Conservation (phyloP, 2,888 invertebrate genomes). For the Dicyrtoma fusca region DNA sequence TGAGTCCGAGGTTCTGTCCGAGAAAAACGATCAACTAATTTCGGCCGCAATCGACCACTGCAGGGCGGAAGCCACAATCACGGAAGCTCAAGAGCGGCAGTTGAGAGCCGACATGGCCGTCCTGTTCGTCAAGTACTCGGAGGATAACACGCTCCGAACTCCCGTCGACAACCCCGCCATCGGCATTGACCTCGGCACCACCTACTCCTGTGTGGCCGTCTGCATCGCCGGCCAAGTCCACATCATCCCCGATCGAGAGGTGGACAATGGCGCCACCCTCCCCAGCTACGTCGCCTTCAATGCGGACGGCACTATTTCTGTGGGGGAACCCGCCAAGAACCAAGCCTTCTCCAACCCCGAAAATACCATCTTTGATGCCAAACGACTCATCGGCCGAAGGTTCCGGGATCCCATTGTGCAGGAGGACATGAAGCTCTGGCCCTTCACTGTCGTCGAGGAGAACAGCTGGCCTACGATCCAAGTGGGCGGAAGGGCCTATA, state of each 20-base stretch:
- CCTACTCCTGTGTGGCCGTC: conserved; percentile 45
- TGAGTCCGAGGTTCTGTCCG: neutral
- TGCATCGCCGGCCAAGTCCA: conserved; percentile 38
- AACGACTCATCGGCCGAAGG: conserved; percentile 89
- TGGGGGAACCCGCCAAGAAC: conserved; percentile 85
- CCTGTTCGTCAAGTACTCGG: neutral
- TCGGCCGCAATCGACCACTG: neutral
- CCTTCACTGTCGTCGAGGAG: conserved; percentile 81
- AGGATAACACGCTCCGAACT: neutral
- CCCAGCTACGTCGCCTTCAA: conserved; percentile 61
- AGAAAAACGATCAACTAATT: neutral
- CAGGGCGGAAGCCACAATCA: conserved; percentile 8
- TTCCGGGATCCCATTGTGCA: conserved; percentile 87
- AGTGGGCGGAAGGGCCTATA: neutral
- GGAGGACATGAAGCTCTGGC: conserved; percentile 91
- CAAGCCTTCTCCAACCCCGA: conserved; percentile 63
- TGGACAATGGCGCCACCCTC: neutral
- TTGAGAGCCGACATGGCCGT: neutral
- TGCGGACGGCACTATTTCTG: conserved; percentile 73
- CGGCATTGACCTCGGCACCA: conserved; percentile 48
- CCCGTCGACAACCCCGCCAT: conserved; percentile 24
- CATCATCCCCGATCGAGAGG: conserved; percentile 35
- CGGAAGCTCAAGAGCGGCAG: neutral
- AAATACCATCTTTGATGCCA: conserved; percentile 71
- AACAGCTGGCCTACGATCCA: conserved; percentile 9